These are phyloP conservation scores for Furcula furcula DNA, from an alignment of 2,888 invertebrate genomes.

Conservation along the genomic window DNA sequence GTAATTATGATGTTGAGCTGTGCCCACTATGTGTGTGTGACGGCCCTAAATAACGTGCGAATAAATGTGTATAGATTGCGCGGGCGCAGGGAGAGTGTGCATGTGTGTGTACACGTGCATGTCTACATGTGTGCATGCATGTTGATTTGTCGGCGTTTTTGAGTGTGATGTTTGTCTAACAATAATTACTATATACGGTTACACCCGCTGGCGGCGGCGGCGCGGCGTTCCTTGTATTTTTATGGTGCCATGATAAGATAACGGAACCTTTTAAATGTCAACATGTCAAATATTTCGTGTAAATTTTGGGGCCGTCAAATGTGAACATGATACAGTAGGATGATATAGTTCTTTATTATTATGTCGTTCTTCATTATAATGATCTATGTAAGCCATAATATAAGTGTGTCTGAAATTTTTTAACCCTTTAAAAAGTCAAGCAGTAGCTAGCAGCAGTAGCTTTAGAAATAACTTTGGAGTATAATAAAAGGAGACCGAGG, in stretches of 20 bases:
- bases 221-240: conserved; percentile 23
- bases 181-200: conserved; percentile 79
- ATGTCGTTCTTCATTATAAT: no score
- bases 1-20: conserved; percentile 69
- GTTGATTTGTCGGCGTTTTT: conserved; percentile 73
- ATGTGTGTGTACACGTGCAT: conserved; percentile 6
- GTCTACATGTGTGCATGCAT: conserved; percentile 23
- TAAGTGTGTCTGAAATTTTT: no score
- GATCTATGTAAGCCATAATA: no score
- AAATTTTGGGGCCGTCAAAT: conserved; percentile 10
- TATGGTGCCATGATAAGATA: conserved; percentile 34
- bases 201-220: conserved; percentile 58
- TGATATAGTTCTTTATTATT: no score
- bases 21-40: conserved; percentile 39
- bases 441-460: no score
- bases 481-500: no score
- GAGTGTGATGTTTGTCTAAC: conserved; percentile 69
- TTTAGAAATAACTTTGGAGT: no score
- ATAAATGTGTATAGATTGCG: conserved; percentile 45
- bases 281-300: conserved; percentile 12
- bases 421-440: no score
- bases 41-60: conserved; percentile 48
- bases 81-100: conserved; percentile 21
- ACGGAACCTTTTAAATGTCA: conserved; percentile 27
- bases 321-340: neutral